These are phyloP conservation scores for Drosophila bipectinata DNA, from an alignment of 1,140 invertebrate species.

Conservation along the genomic window DNA sequence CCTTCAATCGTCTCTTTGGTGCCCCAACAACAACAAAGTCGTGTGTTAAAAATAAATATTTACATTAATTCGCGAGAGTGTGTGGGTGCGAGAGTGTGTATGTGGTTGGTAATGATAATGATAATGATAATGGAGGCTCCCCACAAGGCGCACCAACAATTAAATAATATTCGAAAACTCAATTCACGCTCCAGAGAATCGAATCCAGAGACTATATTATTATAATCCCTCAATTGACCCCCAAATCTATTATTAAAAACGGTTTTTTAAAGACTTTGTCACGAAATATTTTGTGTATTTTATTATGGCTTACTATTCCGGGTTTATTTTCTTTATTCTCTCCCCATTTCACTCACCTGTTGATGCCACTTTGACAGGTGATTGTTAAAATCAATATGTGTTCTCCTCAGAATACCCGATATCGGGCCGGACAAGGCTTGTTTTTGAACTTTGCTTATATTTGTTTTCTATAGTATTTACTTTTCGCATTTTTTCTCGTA, in stretches of 20 bases:
- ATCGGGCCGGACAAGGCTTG: constrained; percentile 33
- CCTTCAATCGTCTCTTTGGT: constrained; percentile 14
- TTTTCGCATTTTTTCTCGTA: constrained; percentile 30
- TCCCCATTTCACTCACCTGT: constrained; percentile 27
- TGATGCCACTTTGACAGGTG: constrained; percentile 25
- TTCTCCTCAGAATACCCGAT: constrained; percentile 20
- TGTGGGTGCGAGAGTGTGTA: not conserved
- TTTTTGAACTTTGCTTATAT: constrained; percentile 38
- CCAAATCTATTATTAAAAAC: constrained; percentile 24
- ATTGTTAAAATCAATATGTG: constrained; percentile 58
- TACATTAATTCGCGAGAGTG: constrained; percentile 45
- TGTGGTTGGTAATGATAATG: constrained; percentile 35
- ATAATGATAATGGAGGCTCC: constrained; percentile 34
- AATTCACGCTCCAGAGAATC: constrained; percentile 12
- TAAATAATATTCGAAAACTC: constrained; percentile 29
- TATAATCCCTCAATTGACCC: constrained; percentile 10
- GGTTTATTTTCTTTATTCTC: constrained; percentile 11
- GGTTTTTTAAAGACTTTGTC: constrained; percentile 33
- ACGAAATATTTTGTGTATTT: constrained; percentile 13
- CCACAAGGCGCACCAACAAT: constrained; percentile 4
- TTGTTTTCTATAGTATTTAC: constrained; percentile 23
- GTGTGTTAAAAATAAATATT: constrained; percentile 55
- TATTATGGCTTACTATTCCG: not conserved
- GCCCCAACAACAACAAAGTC: constrained; percentile 7
- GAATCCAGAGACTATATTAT: constrained; percentile 1